phyloP scores from a whole-genome alignment of 1,140 invertebrate genomes.

The Pemphigus obesinymphae region DNA sequence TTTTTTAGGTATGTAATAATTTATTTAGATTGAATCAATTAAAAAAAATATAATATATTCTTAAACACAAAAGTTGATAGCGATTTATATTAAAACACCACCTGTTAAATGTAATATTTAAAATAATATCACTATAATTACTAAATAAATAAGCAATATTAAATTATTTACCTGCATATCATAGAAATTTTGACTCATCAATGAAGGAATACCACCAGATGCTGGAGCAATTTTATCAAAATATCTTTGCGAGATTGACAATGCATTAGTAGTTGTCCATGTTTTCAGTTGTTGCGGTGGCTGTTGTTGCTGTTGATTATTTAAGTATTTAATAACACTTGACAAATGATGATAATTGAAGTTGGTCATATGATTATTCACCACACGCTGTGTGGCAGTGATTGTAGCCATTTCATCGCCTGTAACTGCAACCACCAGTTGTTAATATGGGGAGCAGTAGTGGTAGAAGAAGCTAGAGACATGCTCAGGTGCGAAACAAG shows the following conservation, averaged over 20 bases:
- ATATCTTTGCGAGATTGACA: constrained; percentile 45
- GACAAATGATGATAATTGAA: constrained; percentile 40
- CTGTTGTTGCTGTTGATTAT: constrained; percentile 25
- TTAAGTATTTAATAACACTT: constrained; percentile 34
- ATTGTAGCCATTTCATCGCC: constrained; percentile 39
- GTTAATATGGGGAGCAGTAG: not conserved
- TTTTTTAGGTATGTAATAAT: too few species aligned
- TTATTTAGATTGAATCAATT: too few species aligned
- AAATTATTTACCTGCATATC: constrained; percentile 23
- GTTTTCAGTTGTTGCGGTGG: constrained; percentile 9
- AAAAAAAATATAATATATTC: too few species aligned
- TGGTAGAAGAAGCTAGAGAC: constrained; percentile 10
- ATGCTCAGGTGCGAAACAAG: constrained; percentile 40
- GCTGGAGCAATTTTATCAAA: constrained; percentile 40
- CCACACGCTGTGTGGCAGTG: constrained; percentile 19
- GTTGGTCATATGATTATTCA: constrained; percentile 35
- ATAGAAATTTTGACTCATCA: constrained; percentile 36
- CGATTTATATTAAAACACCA: too few species aligned
- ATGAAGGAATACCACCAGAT: not conserved
- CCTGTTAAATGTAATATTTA: too few species aligned
- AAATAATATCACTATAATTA: too few species aligned
- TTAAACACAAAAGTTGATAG: too few species aligned
- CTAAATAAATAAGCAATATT: too few species aligned
- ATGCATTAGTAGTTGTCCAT: constrained; percentile 36
- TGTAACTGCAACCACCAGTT: constrained; percentile 35